phyloP scores from a whole-genome alignment of 2,113 vertebrate genomes.

The Eulacestoma nigropectus region DNA sequence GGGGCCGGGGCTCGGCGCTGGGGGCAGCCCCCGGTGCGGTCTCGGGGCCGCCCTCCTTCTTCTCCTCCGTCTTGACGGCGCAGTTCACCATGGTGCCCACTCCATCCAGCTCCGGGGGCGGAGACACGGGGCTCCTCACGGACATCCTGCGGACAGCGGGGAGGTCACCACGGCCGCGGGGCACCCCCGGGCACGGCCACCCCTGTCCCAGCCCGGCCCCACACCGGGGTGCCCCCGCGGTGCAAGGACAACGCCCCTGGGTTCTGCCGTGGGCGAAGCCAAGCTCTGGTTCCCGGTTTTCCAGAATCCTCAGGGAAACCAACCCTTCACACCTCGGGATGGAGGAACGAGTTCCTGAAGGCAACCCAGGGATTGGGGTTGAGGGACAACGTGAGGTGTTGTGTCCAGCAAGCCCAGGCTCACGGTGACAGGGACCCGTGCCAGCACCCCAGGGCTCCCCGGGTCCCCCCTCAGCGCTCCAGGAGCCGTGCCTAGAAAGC shows the following conservation, averaged over 20 bases:
- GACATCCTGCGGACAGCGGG: slow-evolving; percentile 78
- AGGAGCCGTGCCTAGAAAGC: not conserved
- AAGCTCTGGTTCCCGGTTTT: rapidly evolving
- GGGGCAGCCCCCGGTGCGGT: not conserved
- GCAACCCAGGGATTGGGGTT: rapidly evolving
- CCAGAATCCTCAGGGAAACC: rapidly evolving
- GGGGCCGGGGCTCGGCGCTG: slow-evolving; percentile 45
- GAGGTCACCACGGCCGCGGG: not conserved
- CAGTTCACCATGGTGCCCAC: slow-evolving; percentile 86
- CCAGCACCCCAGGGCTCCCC: not conserved
- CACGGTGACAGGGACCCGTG: not conserved
- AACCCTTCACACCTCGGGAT: not conserved
- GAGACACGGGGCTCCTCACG: slow-evolving; percentile 82
- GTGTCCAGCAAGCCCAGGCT: not conserved
- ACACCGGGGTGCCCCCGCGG: not conserved
- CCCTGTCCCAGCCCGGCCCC: not conserved
- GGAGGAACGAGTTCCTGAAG: not conserved
- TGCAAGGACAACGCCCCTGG: rapidly evolving
- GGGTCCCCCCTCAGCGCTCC: rapidly evolving
- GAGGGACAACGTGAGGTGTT: rapidly evolving
- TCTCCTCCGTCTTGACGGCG: slow-evolving; percentile 82
- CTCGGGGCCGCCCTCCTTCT: slow-evolving; percentile 61
- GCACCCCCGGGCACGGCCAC: rapidly evolving
- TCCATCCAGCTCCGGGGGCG: slow-evolving; percentile 76
- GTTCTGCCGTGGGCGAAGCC: rapidly evolving